These are phyloP conservation scores for Altica lythri DNA, from an alignment of 2,888 invertebrate species.

Conservation along the genomic window DNA sequence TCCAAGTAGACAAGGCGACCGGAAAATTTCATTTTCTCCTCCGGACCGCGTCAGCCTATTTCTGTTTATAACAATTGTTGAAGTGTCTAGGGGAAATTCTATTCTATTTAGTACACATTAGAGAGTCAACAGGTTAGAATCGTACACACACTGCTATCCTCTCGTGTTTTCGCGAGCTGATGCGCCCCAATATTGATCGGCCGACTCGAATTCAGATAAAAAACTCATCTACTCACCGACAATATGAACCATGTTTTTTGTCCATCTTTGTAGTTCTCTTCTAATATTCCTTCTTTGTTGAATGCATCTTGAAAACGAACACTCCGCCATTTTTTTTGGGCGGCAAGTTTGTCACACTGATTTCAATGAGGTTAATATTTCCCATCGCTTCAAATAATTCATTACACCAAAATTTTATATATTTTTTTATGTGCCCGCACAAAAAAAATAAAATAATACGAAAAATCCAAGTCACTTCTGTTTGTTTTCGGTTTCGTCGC, in stretches of 20 bases:
- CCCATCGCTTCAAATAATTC: conserved; percentile 56
- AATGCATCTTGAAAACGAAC: conserved; percentile 86
- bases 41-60: conserved; percentile 11
- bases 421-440: conserved; percentile 26
- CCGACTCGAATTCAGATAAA: conserved; percentile 25
- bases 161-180: conserved; percentile 26
- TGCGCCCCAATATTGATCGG: conserved; percentile 35
- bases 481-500: conserved; percentile 31
- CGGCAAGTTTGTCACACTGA: conserved; percentile 56
- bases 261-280: conserved; percentile 86
- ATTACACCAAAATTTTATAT: conserved; percentile 49
- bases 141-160: conserved; percentile 28
- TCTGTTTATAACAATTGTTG: conserved; percentile 23
- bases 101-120: conserved; percentile 32
- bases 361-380: conserved; percentile 49
- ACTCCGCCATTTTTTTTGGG: conserved; percentile 80
- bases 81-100: conserved; percentile 38
- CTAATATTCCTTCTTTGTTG: conserved; percentile 88
- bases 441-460: conserved; percentile 17
- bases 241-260: conserved; percentile 89
- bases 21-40: conserved; percentile 3
- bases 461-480: conserved; percentile 26
- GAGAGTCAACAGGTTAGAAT: conserved; percentile 52
- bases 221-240: conserved; percentile 71
- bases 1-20: conserved; percentile 7